Conservation (phyloP, 2,797 vertebrate genomes). For the Acrossocheilus wenchowensis region DNA sequence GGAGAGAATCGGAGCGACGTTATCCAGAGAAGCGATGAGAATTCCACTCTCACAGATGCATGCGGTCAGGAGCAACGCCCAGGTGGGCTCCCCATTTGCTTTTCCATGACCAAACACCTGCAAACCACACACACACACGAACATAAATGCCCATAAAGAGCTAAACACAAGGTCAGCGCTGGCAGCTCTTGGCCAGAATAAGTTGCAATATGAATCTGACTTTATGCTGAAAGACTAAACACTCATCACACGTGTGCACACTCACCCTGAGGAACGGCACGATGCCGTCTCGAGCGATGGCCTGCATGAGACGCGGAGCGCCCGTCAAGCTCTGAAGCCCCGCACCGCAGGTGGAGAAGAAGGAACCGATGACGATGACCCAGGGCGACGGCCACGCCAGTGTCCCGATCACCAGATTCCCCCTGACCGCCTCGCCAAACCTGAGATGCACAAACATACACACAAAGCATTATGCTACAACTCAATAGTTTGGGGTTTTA, state of each 20-base stretch:
- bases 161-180: not conserved
- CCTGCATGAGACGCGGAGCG: conserved; percentile 94
- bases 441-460: conserved; percentile 66
- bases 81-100: conserved; percentile 95
- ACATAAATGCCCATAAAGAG: not conserved
- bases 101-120: conserved; percentile 97
- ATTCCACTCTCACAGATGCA: conserved; percentile 97
- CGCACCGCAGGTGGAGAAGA: conserved; percentile 95
- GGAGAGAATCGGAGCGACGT: conserved; percentile 96
- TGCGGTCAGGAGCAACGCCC: conserved; percentile 94
- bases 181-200: not conserved
- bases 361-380: conserved; percentile 97
- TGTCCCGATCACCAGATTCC: conserved; percentile 94
- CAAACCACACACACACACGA: not conserved
- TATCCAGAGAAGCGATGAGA: conserved; percentile 95
- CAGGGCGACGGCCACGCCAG: conserved; percentile 94
- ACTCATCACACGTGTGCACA: not conserved
- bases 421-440: conserved; percentile 93
- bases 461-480: not conserved
- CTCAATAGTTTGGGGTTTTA: not conserved
- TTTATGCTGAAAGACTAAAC: conserved; percentile 13
- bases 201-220: not conserved
- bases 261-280: conserved; percentile 93
- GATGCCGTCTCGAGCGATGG: conserved; percentile 92
- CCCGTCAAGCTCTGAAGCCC: conserved; percentile 98